phyloP scores from a whole-genome alignment of 2,888 invertebrate genomes.

The Mesopsocus fuscifrons region DNA sequence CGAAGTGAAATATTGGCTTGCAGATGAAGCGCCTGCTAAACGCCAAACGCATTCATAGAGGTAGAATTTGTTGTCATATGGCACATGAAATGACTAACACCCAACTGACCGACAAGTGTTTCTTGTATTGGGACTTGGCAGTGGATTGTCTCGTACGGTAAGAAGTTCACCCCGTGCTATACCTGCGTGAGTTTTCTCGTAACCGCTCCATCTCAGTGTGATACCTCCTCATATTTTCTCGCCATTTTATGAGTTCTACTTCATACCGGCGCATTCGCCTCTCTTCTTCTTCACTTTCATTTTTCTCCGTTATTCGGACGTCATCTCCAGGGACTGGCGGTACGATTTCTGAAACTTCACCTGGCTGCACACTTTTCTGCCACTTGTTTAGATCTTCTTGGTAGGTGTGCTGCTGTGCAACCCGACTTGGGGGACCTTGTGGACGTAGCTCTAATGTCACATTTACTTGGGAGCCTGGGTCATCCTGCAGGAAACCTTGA shows the following conservation, averaged over 20 bases:
- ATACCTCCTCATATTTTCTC: slow-evolving; percentile 8
- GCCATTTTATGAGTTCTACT: slow-evolving; percentile 3
- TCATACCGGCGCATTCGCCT: slow-evolving; percentile 2
- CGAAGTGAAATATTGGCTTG: too few species aligned
- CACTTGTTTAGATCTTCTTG: neutral
- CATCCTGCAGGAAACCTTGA: too few species aligned
- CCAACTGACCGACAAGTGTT: neutral
- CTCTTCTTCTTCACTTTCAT: neutral
- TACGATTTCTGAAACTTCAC: neutral
- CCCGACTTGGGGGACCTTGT: too few species aligned
- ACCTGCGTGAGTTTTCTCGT: slow-evolving; percentile 4
- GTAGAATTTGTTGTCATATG: too few species aligned
- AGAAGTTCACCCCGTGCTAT: slow-evolving; percentile 1
- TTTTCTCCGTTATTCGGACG: neutral
- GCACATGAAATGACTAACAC: neutral
- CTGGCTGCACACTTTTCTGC: neutral
- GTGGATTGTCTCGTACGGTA: neutral
- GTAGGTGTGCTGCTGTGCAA: neutral
- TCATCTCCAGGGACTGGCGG: neutral
- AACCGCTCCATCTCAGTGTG: neutral
- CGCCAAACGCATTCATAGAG: too few species aligned
- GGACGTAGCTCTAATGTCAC: neutral
- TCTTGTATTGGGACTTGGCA: neutral
- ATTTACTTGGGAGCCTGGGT: neutral
- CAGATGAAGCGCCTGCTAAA: too few species aligned